phyloP scores from a whole-genome alignment of 2,888 invertebrate genomes.

The Meiosimyza decipiens region DNA sequence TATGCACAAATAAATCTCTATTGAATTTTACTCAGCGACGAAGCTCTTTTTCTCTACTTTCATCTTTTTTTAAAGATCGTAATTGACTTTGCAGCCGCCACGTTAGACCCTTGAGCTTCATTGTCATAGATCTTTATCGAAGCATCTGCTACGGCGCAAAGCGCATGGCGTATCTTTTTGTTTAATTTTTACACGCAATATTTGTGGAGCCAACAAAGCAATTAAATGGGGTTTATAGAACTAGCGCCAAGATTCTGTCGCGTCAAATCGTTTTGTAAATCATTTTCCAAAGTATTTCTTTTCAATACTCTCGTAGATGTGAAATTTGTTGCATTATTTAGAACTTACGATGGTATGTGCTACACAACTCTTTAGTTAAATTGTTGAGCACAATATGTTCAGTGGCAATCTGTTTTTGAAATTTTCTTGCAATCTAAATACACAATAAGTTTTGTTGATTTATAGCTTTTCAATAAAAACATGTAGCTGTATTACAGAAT shows the following conservation, averaged over 20 bases:
- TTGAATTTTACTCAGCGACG: no score
- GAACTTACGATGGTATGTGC: no score
- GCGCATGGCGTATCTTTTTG: neutral
- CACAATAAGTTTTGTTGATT: no score
- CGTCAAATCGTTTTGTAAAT: slow-evolving; percentile 6
- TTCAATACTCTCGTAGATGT: neutral
- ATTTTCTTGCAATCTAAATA: neutral
- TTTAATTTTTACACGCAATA: neutral
- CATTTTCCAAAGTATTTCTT: neutral
- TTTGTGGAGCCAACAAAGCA: slow-evolving; percentile 23
- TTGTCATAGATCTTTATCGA: slow-evolving; percentile 22
- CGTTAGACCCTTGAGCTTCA: slow-evolving; percentile 34
- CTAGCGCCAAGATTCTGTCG: slow-evolving; percentile 31
- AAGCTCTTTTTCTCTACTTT: neutral
- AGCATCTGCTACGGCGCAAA: neutral
- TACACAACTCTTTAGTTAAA: no score
- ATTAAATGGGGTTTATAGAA: slow-evolving; percentile 22
- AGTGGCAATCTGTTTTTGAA: neutral
- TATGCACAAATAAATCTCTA: no score
- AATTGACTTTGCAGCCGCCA: slow-evolving; percentile 25
- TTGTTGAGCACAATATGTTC: neutral
- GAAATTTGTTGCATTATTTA: no score
- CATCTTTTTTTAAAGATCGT: neutral
- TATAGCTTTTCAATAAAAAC: no score
- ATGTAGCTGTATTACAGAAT: no score